Conservation (phyloP, 2,888 invertebrate species). For the Trypoxylon attenuatum region DNA sequence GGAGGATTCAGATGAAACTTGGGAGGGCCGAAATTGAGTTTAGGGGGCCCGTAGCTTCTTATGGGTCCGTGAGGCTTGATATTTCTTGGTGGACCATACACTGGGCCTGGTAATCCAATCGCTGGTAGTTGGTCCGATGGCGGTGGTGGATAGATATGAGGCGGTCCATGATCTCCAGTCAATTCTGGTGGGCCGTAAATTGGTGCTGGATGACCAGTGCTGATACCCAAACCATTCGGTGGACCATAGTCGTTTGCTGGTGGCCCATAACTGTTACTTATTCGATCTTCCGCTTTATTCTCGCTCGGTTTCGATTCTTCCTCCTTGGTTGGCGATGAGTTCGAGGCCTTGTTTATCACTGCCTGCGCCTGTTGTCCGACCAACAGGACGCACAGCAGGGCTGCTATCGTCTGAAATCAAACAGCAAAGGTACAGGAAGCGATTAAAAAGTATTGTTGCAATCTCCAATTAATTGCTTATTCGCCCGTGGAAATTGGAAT, state of each 20-base stretch:
- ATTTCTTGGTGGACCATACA: slow-evolving; percentile 61
- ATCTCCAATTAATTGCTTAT: too few relatives aligned
- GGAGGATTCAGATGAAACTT: slow-evolving; percentile 73
- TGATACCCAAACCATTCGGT: too few relatives aligned
- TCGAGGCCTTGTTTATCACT: slow-evolving; percentile 64
- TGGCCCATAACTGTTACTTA: slow-evolving; percentile 61
- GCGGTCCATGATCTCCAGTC: slow-evolving; percentile 70
- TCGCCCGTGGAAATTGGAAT: too few relatives aligned
- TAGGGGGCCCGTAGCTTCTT: slow-evolving; percentile 7
- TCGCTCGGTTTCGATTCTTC: slow-evolving; percentile 56
- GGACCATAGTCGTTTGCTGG: slow-evolving; percentile 24
- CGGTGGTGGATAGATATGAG: slow-evolving; percentile 76
- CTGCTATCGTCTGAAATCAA: slow-evolving; percentile 64
- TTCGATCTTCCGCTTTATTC: slow-evolving; percentile 64
- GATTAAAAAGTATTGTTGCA: neutral
- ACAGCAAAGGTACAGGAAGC: too few relatives aligned
- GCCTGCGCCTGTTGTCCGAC: slow-evolving; percentile 56
- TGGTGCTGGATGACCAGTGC: slow-evolving; percentile 70
- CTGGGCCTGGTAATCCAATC: slow-evolving; percentile 68
- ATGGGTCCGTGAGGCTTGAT: slow-evolving; percentile 58
- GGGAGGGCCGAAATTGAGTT: slow-evolving; percentile 68
- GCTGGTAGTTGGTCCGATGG: slow-evolving; percentile 69
- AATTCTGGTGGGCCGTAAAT: slow-evolving; percentile 74
- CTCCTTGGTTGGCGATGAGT: slow-evolving; percentile 27
- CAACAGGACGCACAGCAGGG: slow-evolving; percentile 59